Evolutionary conservation across 2,888 invertebrate genomes (phyloP), one percentile per base, ranked within the genome.

Genomic region (Camptogramma bilineatum): DNA sequence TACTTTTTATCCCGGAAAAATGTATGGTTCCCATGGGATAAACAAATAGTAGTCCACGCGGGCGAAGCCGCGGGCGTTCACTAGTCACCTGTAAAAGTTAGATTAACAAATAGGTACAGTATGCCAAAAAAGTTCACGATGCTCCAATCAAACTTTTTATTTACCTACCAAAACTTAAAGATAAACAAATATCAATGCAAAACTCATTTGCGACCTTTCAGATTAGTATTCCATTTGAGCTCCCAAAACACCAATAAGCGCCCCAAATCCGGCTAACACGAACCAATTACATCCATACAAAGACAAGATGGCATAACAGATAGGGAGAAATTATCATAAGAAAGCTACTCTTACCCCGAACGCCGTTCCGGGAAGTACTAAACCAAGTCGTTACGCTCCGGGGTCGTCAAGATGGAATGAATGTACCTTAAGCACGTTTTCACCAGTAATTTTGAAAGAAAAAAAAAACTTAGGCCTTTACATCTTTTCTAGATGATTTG

Each of bases 301-400:
- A 69, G 18, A 54, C 62, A 72, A 68, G 68, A 60, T 69, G 59
- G 58, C 56, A 67, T 64, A 67, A 69, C 68, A 71, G 70, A 71
- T 58, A 70, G 69, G 53, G 75, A 13, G 31, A 39, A 79, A 87
- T 87, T 88, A 87, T 81, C 85, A 87, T 88, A 85, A 83, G 81
- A 86, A 81, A 74, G 80, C 77, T 76, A 79, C 81, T 28, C 28
- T 83, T 82, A 86, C 84, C 87, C 84, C 77, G 80, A 82, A 81
- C 82, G 21, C 79, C 83, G 73, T 84, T 85, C 80, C 80, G 72
- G 71, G 76, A 17, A 16, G 16, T 16, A 17, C 7, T 16, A 16
- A 28, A 28, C 16, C 16, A 17, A 17, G 77, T 73, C 81, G 86
- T 83, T 83, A 82, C 85, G 31, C 24, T 58, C 44, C 18, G 51